These are phyloP conservation scores for Lonchura striata DNA, from an alignment of 2,113 vertebrate species.

Conservation along the genomic window DNA sequence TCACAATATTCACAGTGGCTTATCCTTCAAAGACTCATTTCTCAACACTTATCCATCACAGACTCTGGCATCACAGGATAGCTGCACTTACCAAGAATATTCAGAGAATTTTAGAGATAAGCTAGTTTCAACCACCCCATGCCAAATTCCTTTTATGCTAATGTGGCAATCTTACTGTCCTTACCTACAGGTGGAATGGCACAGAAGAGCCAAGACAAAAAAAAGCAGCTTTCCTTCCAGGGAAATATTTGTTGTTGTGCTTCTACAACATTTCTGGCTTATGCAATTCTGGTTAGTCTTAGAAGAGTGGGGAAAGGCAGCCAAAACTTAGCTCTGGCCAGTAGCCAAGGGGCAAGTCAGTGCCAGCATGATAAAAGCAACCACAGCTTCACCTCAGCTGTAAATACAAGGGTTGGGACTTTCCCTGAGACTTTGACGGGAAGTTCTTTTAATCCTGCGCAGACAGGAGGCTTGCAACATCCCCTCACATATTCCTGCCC, in stretches of 20 bases:
- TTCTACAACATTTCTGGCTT: not conserved
- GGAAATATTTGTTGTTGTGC: not conserved
- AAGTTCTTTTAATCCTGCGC: not conserved
- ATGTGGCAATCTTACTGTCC: not conserved
- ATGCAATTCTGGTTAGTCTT: not conserved
- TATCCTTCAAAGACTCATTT: not conserved
- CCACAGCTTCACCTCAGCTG: constrained; percentile 4
- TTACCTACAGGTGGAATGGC: not conserved
- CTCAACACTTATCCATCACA: accelerated
- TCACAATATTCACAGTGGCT: not conserved
- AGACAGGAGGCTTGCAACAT: constrained; percentile 46
- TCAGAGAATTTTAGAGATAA: not conserved
- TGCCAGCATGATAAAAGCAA: constrained; percentile 10
- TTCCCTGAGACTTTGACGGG: constrained; percentile 28
- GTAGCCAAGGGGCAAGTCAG: not conserved
- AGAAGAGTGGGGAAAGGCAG: not conserved
- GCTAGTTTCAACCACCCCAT: not conserved
- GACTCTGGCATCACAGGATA: not conserved
- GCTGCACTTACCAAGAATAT: not conserved
- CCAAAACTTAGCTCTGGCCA: not conserved
- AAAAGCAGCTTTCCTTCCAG: not conserved
- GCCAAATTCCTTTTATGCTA: not conserved
- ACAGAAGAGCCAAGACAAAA: not conserved
- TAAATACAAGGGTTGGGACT: constrained; percentile 31
- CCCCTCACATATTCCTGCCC: not conserved